Percentiles rank a stretch among this genome's conserved stretches.
Conservation (phyloP, 2,113 vertebrate genomes). For the Hippocampus abdominalis region DNA sequence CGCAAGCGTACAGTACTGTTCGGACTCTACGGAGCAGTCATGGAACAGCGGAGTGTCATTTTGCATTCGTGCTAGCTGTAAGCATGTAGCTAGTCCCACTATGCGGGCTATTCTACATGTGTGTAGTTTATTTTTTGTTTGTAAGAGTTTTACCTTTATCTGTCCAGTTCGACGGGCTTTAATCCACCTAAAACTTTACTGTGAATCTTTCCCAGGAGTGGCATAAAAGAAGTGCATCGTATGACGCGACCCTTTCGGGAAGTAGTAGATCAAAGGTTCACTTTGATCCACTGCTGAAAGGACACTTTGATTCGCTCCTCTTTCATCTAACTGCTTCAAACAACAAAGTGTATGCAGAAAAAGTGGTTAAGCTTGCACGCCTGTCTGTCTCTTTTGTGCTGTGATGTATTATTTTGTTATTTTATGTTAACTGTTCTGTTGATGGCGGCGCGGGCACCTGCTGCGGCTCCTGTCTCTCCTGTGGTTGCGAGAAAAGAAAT, state of each 20-base stretch:
- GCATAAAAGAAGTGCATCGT: neutral
- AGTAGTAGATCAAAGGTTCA: constrained; percentile 10
- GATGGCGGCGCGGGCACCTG: too few relatives aligned
- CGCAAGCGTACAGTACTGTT: too few relatives aligned
- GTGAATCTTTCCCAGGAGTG: neutral
- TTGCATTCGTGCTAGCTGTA: neutral
- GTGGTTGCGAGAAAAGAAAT: too few relatives aligned
- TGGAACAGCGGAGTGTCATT: neutral
- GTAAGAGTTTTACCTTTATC: constrained; percentile 17
- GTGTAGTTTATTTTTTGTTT: neutral
- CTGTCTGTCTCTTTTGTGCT: too few relatives aligned
- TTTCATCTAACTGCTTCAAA: too few relatives aligned
- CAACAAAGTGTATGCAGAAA: too few relatives aligned
- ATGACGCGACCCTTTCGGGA: constrained; percentile 33
- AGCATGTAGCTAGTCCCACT: constrained; percentile 19
- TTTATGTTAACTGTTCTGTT: too few relatives aligned
- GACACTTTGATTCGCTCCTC: too few relatives aligned
- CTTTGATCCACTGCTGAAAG: neutral
- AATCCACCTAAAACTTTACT: neutral
- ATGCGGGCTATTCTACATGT: constrained; percentile 17
- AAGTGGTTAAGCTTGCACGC: too few relatives aligned
- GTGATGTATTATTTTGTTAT: too few relatives aligned
- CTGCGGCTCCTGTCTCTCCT: too few relatives aligned
- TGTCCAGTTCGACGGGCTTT: neutral
- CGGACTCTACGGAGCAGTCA: neutral